Evolutionary conservation across 2,113 vertebrate species (phyloP).

Genomic region (Cromileptes altivelis): DNA sequence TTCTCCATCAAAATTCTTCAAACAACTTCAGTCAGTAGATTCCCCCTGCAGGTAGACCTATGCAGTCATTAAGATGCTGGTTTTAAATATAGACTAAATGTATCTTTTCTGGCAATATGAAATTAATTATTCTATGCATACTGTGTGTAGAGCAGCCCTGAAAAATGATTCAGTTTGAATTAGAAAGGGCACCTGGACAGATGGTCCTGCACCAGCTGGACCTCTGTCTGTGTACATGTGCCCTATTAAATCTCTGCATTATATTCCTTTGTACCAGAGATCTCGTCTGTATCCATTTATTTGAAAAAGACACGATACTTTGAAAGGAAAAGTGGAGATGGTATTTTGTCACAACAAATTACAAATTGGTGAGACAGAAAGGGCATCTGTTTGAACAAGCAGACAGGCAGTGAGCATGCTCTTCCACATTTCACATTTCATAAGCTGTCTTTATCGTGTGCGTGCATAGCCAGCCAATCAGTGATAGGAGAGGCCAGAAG

Average conservation of each 20-base stretch:
- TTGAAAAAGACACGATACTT: slow-evolving; percentile 23
- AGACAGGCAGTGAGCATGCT: slow-evolving; percentile 26
- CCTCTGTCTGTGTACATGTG: slow-evolving; percentile 14
- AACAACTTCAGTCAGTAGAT: slow-evolving; percentile 28
- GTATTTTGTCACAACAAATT: slow-evolving; percentile 40
- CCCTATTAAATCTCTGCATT: slow-evolving; percentile 31
- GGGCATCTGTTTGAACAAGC: slow-evolving; percentile 43
- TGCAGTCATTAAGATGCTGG: slow-evolving; percentile 1
- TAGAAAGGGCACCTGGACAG: slow-evolving; percentile 46
- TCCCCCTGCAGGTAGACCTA: neutral
- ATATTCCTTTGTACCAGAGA: neutral
- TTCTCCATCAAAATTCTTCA: slow-evolving; percentile 23
- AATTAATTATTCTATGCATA: slow-evolving; percentile 23
- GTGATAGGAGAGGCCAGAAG: neutral
- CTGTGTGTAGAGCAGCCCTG: slow-evolving; percentile 9
- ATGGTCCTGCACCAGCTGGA: slow-evolving; percentile 40
- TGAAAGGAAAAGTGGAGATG: slow-evolving; percentile 28
- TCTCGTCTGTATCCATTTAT: slow-evolving; percentile 21
- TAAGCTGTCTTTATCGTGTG: slow-evolving; percentile 23
- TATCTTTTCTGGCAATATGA: slow-evolving; percentile 6
- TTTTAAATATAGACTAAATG: slow-evolving; percentile 38
- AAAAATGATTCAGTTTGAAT: slow-evolving; percentile 28
- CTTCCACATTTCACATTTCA: slow-evolving; percentile 31
- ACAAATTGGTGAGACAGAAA: slow-evolving; percentile 50
- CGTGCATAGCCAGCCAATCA: slow-evolving; percentile 36